Base-by-base conservation (phyloP, 2,113 vertebrate genomes). In the Psittacara wagleri region DNA sequence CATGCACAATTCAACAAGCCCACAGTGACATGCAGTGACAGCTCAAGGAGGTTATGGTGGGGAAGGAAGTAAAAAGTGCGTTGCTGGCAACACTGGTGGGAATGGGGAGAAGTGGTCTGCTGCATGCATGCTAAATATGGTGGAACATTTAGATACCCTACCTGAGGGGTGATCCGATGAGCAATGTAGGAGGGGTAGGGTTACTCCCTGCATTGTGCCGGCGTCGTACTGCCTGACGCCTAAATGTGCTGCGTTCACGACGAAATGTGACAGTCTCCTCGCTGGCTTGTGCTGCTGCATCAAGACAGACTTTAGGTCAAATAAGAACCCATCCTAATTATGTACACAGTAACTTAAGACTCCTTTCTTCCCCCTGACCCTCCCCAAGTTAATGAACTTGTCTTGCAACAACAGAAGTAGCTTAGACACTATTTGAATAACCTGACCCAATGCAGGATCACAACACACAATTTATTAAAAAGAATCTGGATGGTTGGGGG, bases 201-300 rank as follows among this genome's bases (percentile, higher is more conserved):
- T 99, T 99, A 98, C 99, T 99, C 97, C 99, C 99, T 95, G 99
- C 99, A 98, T 99, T 99, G 99, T 99, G 99, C 94, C 99, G 98
- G 98, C 99, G 99, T 95, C 99, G 98, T 75, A 99, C 99, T 54
- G 99, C 99, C 98, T 99, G 99, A 96, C 99, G 99, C 96, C 99
- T 99, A 98, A 99, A 99, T 94, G 99, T 99, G 98, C 99, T 99
- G 98, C 99, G 99, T 97, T 99, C 99, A 75, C 99, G 98, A 76
- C 99, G 99, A 97, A 99, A 99, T 92, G 99, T 98, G 97, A 99
- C 99, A 55, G 98, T 97, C 98, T 99, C 99, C 98, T 99, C 99
- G 94, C 98, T 99, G 97, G 98, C 98, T 83, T 99, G 99, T 96
- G 98, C 99, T 99, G 98, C 98, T 97, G 95, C 97, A 98, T 98